Conservation (phyloP, 2,888 invertebrate genomes). For the Dendrolimus pini region DNA sequence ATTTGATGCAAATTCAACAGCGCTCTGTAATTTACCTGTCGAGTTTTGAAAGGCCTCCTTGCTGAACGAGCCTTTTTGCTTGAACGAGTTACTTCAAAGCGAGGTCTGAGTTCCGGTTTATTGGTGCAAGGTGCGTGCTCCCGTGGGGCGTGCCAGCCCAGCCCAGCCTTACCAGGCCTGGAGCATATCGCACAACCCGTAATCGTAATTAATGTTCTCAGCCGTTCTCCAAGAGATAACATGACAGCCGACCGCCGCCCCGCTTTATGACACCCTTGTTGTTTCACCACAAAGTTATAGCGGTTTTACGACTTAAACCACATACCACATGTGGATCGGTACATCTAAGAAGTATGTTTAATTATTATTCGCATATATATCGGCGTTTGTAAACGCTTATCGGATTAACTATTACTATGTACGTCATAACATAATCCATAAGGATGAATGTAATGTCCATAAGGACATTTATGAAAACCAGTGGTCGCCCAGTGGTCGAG, state of each 20-base stretch:
- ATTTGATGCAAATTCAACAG: not conserved
- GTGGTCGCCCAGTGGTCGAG: too few species aligned
- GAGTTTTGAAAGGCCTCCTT: not conserved
- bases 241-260: constrained; percentile 24
- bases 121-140: constrained; percentile 28
- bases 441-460: too few species aligned
- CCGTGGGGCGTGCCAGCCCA: constrained; percentile 27
- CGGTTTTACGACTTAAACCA: constrained; percentile 34
- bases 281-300: constrained; percentile 30
- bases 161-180: constrained; percentile 14
- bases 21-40: constrained; percentile 1
- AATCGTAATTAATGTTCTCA: constrained; percentile 51
- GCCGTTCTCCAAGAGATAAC: constrained; percentile 32
- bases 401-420: not conserved
- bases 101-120: constrained; percentile 24
- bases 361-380: not conserved
- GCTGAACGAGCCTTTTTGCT: not conserved
- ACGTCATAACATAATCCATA: too few species aligned
- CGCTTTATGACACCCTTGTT: constrained; percentile 47
- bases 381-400: not conserved
- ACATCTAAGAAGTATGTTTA: not conserved
- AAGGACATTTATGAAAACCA: too few species aligned
- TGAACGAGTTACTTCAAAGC: not conserved
- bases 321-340: constrained; percentile 4
- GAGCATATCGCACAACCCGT: constrained; percentile 21